These are phyloP conservation scores for Xenentodon cancila DNA, from an alignment of 2,797 vertebrate genomes.

Conservation along the genomic window DNA sequence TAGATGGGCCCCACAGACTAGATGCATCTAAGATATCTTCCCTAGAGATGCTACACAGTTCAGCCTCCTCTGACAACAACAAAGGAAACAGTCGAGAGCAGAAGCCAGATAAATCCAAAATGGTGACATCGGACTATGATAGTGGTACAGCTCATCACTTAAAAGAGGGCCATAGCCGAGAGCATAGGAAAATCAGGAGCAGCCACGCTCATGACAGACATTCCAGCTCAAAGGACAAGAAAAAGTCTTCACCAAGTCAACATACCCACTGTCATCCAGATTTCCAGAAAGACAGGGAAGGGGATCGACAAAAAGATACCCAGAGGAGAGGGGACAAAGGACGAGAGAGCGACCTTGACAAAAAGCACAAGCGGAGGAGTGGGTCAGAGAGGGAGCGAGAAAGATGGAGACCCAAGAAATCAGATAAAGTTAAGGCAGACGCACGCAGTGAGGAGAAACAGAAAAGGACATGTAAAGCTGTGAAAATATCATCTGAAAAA, in stretches of 20 bases:
- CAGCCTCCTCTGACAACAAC: conserved; percentile 29
- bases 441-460: conserved; percentile 25
- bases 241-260: conserved; percentile 53
- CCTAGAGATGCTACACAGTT: conserved; percentile 42
- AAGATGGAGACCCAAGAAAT: conserved; percentile 74
- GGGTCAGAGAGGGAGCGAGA: conserved; percentile 59
- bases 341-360: conserved; percentile 72
- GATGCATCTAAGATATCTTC: conserved; percentile 72
- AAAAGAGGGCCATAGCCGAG: conserved; percentile 56
- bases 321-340: conserved; percentile 81
- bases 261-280: conserved; percentile 26
- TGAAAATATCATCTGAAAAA: conserved; percentile 44
- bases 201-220: conserved; percentile 27
- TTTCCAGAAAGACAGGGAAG: conserved; percentile 53
- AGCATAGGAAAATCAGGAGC: conserved; percentile 40
- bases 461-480: conserved; percentile 7
- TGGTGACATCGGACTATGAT: conserved; percentile 19
- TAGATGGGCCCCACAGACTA: conserved; percentile 71
- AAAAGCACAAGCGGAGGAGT: conserved; percentile 57
- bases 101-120: conserved; percentile 37
- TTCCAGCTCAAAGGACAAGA: conserved; percentile 73
- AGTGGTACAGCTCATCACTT: conserved; percentile 15
- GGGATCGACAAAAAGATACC: conserved; percentile 67
- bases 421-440: conserved; percentile 63
- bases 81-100: conserved; percentile 33